Base-by-base conservation (phyloP, 2,888 invertebrate species). In the Yponomeuta malinellus region DNA sequence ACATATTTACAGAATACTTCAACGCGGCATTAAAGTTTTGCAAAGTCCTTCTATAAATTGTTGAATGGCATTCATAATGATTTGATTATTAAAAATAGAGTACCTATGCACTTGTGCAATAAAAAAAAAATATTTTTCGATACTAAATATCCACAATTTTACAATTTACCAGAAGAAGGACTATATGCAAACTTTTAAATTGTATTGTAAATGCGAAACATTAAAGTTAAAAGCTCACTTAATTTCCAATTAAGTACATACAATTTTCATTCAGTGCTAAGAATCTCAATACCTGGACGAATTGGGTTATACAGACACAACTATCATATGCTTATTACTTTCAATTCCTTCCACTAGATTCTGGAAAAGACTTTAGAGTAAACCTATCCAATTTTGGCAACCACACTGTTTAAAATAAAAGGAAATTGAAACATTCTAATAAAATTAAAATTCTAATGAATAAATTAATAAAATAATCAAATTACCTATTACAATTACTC, bases 201-300 rank as follows among this genome's bases (percentile, higher is more conserved):
- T 80, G 81, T 81, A 80, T 78, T 76, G 81, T 82, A 86, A 87
- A 88, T 87, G 84, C 86, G 83, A 81, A 74, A 81, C 74, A 76
- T 76, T 83, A 82, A 76, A 79, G 76, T 79, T 80, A 79, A 77
- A 85, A 86, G 79, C 84, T 88, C 86, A 79, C 68, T 84, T 73
- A 78, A 79, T 76, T 85, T 84, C 15, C 85, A 84, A 87, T 90
- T 90, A 91, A 90, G 91, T 90, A 91, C 91, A 88, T 84, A 73
- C 82, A 83, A 81, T 78, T 81, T 84, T 84, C 76, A 78, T 83
- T 88, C 87, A 79, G 33, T 80, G 78, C 77, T 80, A 78, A 81
- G 78, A 89, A 89, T 89, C 87, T 88, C 87, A 43, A 43, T 83
- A 77, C 78, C 77, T 86, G 89, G 88, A 90, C 88, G 89, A 86